phyloP scores from a whole-genome alignment of 2,113 vertebrate genomes.

The Tympanuchus pallidicinctus region DNA sequence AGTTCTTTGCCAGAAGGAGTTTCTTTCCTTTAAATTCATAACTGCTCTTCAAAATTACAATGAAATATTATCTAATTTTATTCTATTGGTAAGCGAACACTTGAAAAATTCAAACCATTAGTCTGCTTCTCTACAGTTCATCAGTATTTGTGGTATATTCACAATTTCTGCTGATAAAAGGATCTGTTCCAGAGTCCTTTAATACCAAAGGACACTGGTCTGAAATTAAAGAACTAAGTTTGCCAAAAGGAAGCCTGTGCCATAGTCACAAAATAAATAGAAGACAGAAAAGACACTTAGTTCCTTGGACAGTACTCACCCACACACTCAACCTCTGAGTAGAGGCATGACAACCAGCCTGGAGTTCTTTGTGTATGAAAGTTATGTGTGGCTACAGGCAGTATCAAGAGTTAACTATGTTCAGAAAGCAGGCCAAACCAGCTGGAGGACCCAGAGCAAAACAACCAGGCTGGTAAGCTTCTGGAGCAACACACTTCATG shows the following conservation, averaged over 20 bases:
- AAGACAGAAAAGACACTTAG: background rate
- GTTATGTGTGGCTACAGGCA: background rate
- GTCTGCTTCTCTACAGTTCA: background rate
- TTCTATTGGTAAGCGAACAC: background rate
- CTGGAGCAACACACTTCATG: background rate
- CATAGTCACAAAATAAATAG: too few species aligned
- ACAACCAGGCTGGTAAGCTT: background rate
- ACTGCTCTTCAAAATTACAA: background rate
- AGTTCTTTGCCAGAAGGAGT: background rate
- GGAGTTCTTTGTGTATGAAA: background rate
- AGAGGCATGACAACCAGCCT: background rate
- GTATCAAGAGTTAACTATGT: background rate
- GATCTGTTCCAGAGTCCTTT: background rate
- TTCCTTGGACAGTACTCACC: background rate
- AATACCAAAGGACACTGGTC: background rate
- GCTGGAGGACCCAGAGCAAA: background rate
- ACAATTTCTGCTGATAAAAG: background rate
- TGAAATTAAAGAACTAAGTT: background rate
- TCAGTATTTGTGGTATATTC: background rate
- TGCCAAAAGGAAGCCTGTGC: background rate
- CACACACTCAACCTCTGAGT: background rate
- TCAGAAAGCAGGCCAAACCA: too few species aligned
- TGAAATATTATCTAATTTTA: background rate
- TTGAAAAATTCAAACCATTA: background rate
- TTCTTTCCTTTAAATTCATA: background rate